Evolutionary conservation across 2,113 vertebrate species (phyloP), one percentile per base, ranked within the genome.

Genomic region (Semnornis frantzii): DNA sequence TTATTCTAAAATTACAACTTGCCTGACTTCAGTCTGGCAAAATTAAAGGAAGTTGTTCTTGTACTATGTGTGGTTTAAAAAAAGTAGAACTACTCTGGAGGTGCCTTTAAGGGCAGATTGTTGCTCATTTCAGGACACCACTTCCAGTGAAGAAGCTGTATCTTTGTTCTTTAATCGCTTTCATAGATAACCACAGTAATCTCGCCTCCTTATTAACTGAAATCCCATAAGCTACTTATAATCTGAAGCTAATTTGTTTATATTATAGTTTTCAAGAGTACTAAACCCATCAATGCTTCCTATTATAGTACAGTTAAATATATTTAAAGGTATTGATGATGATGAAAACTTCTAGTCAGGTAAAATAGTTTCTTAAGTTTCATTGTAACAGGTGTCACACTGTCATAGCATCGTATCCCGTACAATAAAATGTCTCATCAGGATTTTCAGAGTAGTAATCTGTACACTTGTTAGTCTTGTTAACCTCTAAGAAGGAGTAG

Each of bases 171-270:
- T 66, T 76, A 86, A 79, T 89, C 3, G 2, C 82, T 86, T 88
- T 76, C 78, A 92, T 93, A 91, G 87, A 82, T 91, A 95, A 90
- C 33, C n/a, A 33, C 88, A 65, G 33, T 90, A 94, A 85, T 94
- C 94, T 92, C 91, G 31, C 55, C 31, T 86, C 65, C 74, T 64
- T 88, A 74, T 50, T 93, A 95, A 62, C 73, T 77, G 75, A 91
- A 94, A 94, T 95, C 78, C 60, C 54, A 33, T 94, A 94, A 96
- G 81, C 74, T 92, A 42, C 84, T 94, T 90, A 89, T 90, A 92
- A 75, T 77, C 88, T 85, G 81, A 82, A 82, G 74, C 75, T 72
- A 59, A 80, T 79, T 93, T 84, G 60, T 80, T 89, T 91, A 68
- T 82, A 82, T 76, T 93, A n/a, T 1, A 46, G n/a, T 76, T 90